Evolutionary conservation across 2,797 vertebrate genomes (phyloP), one percentile per base, ranked within the genome.

Genomic region (Loriculus beryllinus): DNA sequence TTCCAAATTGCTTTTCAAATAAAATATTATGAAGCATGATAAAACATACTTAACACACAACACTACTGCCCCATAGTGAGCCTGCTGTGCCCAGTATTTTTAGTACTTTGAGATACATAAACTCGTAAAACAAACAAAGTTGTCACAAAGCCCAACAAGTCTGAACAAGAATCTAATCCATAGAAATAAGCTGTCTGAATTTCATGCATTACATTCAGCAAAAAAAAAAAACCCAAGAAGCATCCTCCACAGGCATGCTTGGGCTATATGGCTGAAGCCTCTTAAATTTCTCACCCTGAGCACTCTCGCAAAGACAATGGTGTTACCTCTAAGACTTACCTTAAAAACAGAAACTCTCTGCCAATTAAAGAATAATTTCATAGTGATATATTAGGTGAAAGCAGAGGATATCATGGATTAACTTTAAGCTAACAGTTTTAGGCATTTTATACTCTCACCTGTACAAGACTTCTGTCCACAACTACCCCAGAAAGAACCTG

Each of bases 401-500:
- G 86, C 31, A 97, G 74, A 86, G 93, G 49, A 63, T 47, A 93
- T n/a, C 3, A 40, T 14, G 90, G 90, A 91, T 93, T 71, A 90
- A 86, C 3, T 62, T 52, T 68, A 89, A 75, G 51, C 31, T 82
- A 45, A 83, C 3, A 63, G 64, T 47, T 80, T 64, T 42, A 92
- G 91, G 86, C 51, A 49, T 59, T 54, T 76, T 81, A 83, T 74
- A 84, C 76, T 97, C 99, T 99, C 97, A 99, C 99, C 99, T 99
- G 99, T 94, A 98, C 98, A 17, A 98, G 98, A 92, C 98, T 98
- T 68, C 99, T 98, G 87, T 99, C 99, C 97, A 98, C 97, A 71
- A 98, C 96, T 9, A 97, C 97, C 80, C 98, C 98, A 82, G 98
- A 98, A 95, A 99, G 98, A 96, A 99, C 98, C 98, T 99, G 99